Percentiles rank a stretch among this genome's conserved stretches.
These are phyloP conservation scores for Pinctada fucata DNA, from an alignment of 2,888 invertebrate species.

Conservation along the genomic window DNA sequence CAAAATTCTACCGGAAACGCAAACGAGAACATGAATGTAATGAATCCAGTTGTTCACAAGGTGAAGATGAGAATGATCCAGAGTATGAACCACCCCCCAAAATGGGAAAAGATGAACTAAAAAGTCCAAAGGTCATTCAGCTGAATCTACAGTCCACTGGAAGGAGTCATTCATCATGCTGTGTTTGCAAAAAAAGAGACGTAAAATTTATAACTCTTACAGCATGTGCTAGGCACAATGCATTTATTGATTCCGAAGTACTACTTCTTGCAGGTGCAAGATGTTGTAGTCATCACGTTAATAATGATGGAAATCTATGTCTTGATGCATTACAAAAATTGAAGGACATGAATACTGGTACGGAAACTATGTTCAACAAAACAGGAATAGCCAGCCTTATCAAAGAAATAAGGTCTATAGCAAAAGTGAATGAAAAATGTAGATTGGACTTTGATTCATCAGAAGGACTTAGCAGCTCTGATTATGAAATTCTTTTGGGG, in stretches of 20 bases:
- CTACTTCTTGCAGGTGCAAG: conserved; percentile 16
- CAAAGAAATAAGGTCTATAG: conserved; percentile 6
- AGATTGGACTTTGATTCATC: conserved; percentile 26
- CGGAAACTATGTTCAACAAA: conserved; percentile 18
- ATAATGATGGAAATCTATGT: neutral
- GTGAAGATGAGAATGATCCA: neutral
- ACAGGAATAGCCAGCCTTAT: conserved; percentile 5
- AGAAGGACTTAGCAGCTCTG: conserved; percentile 3
- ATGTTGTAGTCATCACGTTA: conserved; percentile 14
- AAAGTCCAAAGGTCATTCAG: conserved; percentile 12
- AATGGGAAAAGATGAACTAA: neutral
- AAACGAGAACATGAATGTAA: neutral
- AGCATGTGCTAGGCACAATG: neutral
- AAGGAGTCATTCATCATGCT: conserved; percentile 22
- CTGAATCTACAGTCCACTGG: conserved; percentile 19
- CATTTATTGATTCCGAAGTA: neutral
- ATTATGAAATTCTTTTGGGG: conserved; percentile 25
- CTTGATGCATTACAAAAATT: conserved; percentile 1
- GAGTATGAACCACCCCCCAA: conserved; percentile 13
- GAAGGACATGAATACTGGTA: neutral
- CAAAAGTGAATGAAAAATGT: conserved; percentile 10
- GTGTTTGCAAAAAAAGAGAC: conserved; percentile 1
- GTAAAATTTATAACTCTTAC: conserved; percentile 2
- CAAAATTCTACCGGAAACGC: conserved; percentile 7
- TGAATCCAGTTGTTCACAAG: too few relatives aligned